Base-by-base conservation (phyloP, 2,797 vertebrate species). In the Helarctos malayanus region DNA sequence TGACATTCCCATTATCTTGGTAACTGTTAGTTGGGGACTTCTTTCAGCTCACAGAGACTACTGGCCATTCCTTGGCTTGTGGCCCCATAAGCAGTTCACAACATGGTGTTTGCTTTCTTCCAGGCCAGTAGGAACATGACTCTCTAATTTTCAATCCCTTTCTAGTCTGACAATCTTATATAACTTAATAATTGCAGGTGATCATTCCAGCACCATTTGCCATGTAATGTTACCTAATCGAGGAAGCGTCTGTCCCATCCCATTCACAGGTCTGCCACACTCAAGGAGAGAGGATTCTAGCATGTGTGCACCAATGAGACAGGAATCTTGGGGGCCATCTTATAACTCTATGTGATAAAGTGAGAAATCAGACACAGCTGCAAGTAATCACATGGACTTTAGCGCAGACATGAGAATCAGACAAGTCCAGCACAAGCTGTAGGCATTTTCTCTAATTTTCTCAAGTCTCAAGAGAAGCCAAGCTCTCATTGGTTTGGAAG, bases 301-400 rank as follows among this genome's bases (percentile, higher is more conserved):
- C 45, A 1, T 14, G 7, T 88, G 23, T 4, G 3, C n/a, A 57
- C 4, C 12, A 79, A 21, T 12, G 27, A 13, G 56, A 32, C 12
- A 63, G 49, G 47, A 89, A 76, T 16, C 4, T 65, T 84, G 21
- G 35, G 71, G 27, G 7, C 54, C 56, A 59, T 65, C 79, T 45
- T 86, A 85, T 32, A 93, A 73, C 68, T 82, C 59, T 92, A 5
- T 54, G 13, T 81, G 45, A 80, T 95, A 76, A 87, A 94, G 59
- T 41, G 2, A 90, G 89, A 91, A 65, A n/a, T 27, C 5, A 41
- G 7, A 59, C n/a, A 59, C 27, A 78, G 59, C 14, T 69, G 45
- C 23, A 75, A 41, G 65, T 78, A 63, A 78, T 54, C 38, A 73
- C 68, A 65, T 65, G 65, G 71, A 80, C 38, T n/a, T 92, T 96